Evolutionary conservation across 2,797 vertebrate genomes (phyloP), one percentile per base, ranked within the genome.

Genomic region (Gouania willdenowi): DNA sequence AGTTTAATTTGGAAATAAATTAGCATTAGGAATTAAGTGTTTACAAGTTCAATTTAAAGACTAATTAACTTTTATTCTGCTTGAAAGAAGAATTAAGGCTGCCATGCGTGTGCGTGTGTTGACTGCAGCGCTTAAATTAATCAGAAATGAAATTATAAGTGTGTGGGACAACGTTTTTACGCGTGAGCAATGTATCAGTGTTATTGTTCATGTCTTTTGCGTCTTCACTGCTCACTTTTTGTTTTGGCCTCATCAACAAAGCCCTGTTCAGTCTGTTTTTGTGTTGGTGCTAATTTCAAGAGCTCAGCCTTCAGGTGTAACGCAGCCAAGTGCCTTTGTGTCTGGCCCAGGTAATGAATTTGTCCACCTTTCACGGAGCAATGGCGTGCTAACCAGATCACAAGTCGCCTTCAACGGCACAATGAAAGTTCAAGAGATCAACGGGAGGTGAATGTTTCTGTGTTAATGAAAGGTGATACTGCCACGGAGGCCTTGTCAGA

Each of bases 401-500:
- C 11, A 15, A 55, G 68, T 44, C 26, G 6, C 6, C 24, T 25
- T 47, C 65, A 5, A 44, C 5, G 2, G 26, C 69, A 68, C 71
- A 76, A 74, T 70, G 67, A 70, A 72, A 76, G 78, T 70, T 61
- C 66, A 73, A 54, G 66, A 77, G 84, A 82, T 84, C 82, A 31
- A 40, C 2, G 57, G 41, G 77, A 85, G 86, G 84, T 87, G 75
- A 87, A 77, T 81, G 63, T 17, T 77, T 59, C 14, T 54, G 71
- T 72, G 66, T 71, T 71, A 71, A 79, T 84, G 85, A 81, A 83
- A 87, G 39, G 53, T 8, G 82, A 89, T 82, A 81, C 11, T 27
- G 28, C 5, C 31, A 28, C 15, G 22, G 43, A 31, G 51, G 59
- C 51, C 17, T 36, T 56, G 71, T 78, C 67, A 48, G 71, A 43